phyloP scores from a whole-genome alignment of 1,140 invertebrate genomes.

The Bradysia coprophila region DNA sequence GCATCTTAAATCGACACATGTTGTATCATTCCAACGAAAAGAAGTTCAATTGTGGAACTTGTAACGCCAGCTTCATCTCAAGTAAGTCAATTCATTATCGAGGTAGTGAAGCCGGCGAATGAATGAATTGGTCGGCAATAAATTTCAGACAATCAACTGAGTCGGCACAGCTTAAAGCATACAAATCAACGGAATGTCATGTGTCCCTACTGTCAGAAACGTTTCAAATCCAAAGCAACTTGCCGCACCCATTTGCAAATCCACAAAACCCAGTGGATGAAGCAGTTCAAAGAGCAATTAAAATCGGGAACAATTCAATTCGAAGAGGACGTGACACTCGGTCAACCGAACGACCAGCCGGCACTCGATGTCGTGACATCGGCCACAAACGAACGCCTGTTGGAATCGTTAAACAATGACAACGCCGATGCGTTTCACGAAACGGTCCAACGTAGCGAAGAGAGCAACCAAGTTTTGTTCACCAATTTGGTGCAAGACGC shows the following conservation, averaged over 20 bases:
- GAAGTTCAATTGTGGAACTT: not conserved
- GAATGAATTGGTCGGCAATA: slow-evolving; percentile 3
- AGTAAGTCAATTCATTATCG: not conserved
- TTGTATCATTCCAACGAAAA: not conserved
- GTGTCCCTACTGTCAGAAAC: slow-evolving; percentile 6
- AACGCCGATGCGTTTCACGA: not conserved
- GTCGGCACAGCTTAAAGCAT: not conserved
- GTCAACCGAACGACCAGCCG: not conserved
- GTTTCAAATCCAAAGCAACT: slow-evolving; percentile 3
- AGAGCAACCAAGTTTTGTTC: not conserved
- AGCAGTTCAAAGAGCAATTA: not conserved
- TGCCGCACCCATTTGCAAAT: slow-evolving; percentile 5
- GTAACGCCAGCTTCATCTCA: not conserved
- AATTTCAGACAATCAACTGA: not conserved
- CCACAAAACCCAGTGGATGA: slow-evolving; percentile 1
- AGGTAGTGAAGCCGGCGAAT: not conserved
- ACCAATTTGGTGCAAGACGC: not conserved
- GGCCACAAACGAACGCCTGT: not conserved
- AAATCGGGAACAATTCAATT: slow-evolving; percentile 3
- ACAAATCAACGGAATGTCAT: not conserved
- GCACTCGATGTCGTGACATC: not conserved
- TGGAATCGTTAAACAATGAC: not conserved
- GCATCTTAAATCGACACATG: not conserved
- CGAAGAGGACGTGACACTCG: not conserved
- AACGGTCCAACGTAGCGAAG: not conserved